Evolutionary conservation across 2,113 vertebrate species (phyloP), one percentile per base, ranked within the genome.

Genomic region (Chaetorhynchus papuensis): DNA sequence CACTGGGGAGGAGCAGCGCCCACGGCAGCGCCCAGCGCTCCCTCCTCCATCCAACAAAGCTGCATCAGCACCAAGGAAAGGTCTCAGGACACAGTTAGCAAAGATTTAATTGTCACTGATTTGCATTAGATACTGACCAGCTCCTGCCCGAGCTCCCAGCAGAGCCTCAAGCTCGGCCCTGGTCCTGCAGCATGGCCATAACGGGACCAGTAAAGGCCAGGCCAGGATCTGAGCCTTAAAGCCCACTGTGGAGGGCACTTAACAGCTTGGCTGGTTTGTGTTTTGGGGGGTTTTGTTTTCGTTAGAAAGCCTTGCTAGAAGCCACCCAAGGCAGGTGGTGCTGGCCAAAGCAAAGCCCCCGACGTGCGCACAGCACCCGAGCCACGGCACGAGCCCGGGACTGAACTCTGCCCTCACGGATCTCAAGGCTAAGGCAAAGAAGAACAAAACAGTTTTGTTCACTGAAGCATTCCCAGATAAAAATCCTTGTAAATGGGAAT

Each of bases 351-450:
- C 89, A 42, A 87, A 93, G 88, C 44, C 44, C 77, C 26, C 0
- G 0, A 5, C 7, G 19, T 0, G 39, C 20, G 1, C 45, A 18
- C 60, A 42, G 57, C 28, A 75, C 71, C 66, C 33, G 4, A 41
- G 17, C 49, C 8, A 21, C 27, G 7, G 71, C 21, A 14, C 31
- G 6, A 22, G 11, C 0, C 27, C 18, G 0, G 2, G 5, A 7
- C 57, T 1, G 11, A 80, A 17, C 4, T 1, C 35, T 20, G 22
- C 10, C 56, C 70, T 69, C 0, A 5, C 0, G 15, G 80, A 26
- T 33, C 47, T 33, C 1, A 22, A 0, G 26, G 60, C 47, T n/a
- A 15, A 83, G 44, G 70, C 44, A 78, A 18, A 85, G 59, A 17
- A 66, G 28, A 74, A 70, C 74, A 93, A 82, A 13, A 1, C 10